Evolutionary conservation across 2,888 invertebrate species (phyloP).

Genomic region (Polydrusus cervinus): DNA sequence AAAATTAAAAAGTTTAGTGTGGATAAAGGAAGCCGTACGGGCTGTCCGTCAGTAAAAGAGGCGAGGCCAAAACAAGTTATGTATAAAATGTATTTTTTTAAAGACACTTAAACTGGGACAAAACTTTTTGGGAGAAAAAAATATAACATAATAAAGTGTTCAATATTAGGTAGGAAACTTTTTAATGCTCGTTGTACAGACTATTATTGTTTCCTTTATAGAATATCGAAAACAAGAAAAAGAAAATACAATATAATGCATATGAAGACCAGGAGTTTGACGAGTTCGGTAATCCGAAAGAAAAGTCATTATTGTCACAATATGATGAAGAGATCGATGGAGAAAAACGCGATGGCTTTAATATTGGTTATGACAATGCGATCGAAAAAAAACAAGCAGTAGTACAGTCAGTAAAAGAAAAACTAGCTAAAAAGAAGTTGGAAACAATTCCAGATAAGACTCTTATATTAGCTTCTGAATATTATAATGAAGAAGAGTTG

Average conservation of each 20-base stretch:
- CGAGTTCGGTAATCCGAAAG: slow-evolving; percentile 78
- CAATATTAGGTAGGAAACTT: too few species aligned
- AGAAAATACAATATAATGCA: slow-evolving; percentile 89
- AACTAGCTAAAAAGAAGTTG: slow-evolving; percentile 79
- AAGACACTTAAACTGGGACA: too few species aligned
- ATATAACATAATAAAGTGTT: too few species aligned
- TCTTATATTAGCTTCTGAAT: slow-evolving; percentile 88
- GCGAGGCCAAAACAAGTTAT: too few species aligned
- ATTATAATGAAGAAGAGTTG: slow-evolving; percentile 89
- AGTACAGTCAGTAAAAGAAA: slow-evolving; percentile 74
- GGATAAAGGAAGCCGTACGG: too few species aligned
- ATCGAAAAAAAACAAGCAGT: slow-evolving; percentile 74
- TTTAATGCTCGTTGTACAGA: too few species aligned
- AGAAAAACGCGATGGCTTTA: slow-evolving; percentile 80
- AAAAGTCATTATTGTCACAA: slow-evolving; percentile 86
- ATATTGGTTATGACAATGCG: slow-evolving; percentile 81
- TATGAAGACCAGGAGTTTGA: slow-evolving; percentile 87
- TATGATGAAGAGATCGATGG: slow-evolving; percentile 96
- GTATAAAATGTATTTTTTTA: too few species aligned
- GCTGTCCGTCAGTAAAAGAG: too few species aligned
- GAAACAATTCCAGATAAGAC: slow-evolving; percentile 83
- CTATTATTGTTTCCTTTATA: slow-evolving; percentile 61
- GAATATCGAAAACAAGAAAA: slow-evolving; percentile 89
- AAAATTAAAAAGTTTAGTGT: too few species aligned
- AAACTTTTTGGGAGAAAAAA: too few species aligned